Evolutionary conservation across 2,888 invertebrate species (phyloP).

Genomic region (Agriopis leucophaearia): DNA sequence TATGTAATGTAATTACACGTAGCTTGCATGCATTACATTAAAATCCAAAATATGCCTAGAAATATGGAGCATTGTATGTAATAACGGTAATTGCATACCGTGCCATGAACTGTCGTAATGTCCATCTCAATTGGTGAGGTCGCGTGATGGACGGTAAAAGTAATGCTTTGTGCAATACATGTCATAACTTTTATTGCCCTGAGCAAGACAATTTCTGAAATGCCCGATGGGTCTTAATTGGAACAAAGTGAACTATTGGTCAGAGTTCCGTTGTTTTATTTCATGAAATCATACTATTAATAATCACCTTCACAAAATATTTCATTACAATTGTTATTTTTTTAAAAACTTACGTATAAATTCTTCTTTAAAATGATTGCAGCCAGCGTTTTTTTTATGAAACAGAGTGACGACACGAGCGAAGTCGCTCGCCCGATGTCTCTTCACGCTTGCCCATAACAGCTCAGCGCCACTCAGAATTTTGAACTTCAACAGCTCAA

Average conservation of each 20-base stretch:
- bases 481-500: too few relatives aligned
- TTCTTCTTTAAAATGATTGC: too few relatives aligned
- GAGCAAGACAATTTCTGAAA: conserved; percentile 78
- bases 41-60: conserved; percentile 13
- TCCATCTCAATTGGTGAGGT: conserved; percentile 53
- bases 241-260: conserved; percentile 73
- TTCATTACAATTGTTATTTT: too few relatives aligned
- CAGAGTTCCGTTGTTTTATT: conserved; percentile 25
- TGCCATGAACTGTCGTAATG: conserved; percentile 37
- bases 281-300: not conserved
- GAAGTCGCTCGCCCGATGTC: too few relatives aligned
- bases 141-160: conserved; percentile 64
- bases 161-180: conserved; percentile 72
- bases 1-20: not conserved
- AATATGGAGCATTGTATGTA: conserved; percentile 26
- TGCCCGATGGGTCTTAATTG: conserved; percentile 72
- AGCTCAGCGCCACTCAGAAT: too few relatives aligned
- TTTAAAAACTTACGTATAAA: too few relatives aligned
- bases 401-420: too few relatives aligned
- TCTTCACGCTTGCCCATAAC: too few relatives aligned
- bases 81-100: conserved; percentile 31
- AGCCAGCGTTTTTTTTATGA: too few relatives aligned
- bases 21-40: not conserved
- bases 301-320: too few relatives aligned
- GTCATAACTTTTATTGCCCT: conserved; percentile 73